Evolutionary conservation across 2,888 invertebrate species (phyloP), one percentile per base, ranked within the genome.

Genomic region (Pelosia muscerda): DNA sequence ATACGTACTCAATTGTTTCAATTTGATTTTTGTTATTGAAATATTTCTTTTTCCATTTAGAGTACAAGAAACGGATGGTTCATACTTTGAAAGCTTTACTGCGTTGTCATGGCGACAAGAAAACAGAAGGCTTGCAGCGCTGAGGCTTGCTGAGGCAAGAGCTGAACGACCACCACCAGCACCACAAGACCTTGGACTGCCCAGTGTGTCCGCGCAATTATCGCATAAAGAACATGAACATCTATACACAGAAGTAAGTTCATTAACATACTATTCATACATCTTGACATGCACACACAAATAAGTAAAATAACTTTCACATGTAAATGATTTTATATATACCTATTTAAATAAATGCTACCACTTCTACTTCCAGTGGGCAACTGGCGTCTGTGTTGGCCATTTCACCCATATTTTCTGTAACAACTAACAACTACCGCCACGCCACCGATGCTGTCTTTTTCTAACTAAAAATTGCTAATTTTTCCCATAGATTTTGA

Each of bases 51-150:
- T 63, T 65, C 57, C 19, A 31, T 63, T 23, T 62, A 99, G 99
- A 80, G 98, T 98, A 22, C 98, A 98, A 96, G 98, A 99, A 83
- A 98, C 98, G 42, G 99, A 99, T 88, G 98, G 98, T 11, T 98
- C 98, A 68, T 99, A 98, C 94, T 99, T 99, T 93, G 99, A 99
- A 93, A 98, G 97, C 89, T 98, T 98, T 95, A 98, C 98, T 23
- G 98, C 98, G 31, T 92, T 98, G 79, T 97, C 98, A 61, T 98
- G 98, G 98, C 97, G 98, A 86, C 98, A 98, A 85, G 98, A 98
- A 91, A 98, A 98, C 93, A 96, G 98, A 76, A 95, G 98, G 49
- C 96, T 98, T 81, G 96, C 97, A 76, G 97, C 97, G 2, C 95
- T 97, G 77, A 96, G 97, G 83, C 96, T 97, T 84, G 97, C 96